Conservation (phyloP, 2,797 vertebrate genomes). For the Lepus townsendii region DNA sequence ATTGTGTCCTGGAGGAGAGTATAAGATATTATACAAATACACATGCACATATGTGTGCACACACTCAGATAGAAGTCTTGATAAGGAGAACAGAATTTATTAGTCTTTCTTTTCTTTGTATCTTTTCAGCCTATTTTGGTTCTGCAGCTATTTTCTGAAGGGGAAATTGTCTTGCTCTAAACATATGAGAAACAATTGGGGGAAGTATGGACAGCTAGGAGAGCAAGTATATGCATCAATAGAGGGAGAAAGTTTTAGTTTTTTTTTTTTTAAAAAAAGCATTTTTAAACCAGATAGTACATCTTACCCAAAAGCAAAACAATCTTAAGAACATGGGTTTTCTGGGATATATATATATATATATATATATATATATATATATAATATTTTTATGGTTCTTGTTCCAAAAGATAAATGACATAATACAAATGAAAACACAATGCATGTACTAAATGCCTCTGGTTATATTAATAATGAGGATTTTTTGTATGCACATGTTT, state of each 20-base stretch:
- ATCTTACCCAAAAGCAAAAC: slow-evolving; percentile 29
- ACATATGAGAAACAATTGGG: slow-evolving; percentile 10
- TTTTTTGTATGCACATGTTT: background rate
- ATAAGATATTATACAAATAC: background rate
- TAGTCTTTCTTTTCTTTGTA: background rate
- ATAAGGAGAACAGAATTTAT: slow-evolving; percentile 11
- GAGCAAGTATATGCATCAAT: background rate
- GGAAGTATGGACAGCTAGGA: background rate
- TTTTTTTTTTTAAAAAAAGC: background rate
- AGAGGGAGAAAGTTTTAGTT: background rate
- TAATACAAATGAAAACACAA: slow-evolving; percentile 52
- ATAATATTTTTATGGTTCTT: slow-evolving; percentile 52
- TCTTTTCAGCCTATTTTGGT: background rate
- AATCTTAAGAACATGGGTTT: slow-evolving; percentile 59
- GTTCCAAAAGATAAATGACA: slow-evolving; percentile 51
- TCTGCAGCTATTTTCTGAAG: background rate
- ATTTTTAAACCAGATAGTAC: slow-evolving; percentile 36
- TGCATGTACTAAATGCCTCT: slow-evolving; percentile 49
- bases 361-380: background rate
- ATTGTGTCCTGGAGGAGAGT: background rate
- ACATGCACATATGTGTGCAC: background rate
- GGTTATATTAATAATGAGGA: slow-evolving; percentile 48
- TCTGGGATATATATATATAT: background rate
- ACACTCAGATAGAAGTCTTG: background rate
- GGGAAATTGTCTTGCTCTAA: background rate